phyloP scores from a whole-genome alignment of 2,888 invertebrate genomes.

The Capitulum mitella region DNA sequence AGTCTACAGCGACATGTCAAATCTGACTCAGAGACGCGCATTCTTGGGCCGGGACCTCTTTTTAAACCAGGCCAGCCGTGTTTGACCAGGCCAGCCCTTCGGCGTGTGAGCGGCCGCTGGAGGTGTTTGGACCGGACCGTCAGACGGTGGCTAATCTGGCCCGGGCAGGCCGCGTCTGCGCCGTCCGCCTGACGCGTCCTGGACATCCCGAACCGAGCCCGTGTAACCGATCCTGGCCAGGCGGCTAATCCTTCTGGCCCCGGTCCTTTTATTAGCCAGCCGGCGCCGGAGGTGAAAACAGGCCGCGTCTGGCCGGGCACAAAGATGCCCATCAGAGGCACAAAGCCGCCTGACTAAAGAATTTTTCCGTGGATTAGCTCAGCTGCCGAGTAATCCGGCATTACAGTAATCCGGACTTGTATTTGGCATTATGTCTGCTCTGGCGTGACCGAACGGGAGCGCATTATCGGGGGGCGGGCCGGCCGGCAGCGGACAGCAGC shows the following conservation, averaged over 20 bases:
- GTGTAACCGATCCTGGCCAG: not conserved
- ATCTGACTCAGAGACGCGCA: too few relatives aligned
- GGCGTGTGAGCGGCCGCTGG: too few relatives aligned
- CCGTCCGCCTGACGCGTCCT: too few relatives aligned
- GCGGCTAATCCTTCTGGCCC: constrained; percentile 14
- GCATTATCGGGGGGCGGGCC: not conserved
- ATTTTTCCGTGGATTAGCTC: not conserved
- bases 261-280: not conserved
- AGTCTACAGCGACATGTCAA: too few relatives aligned
- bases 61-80: too few relatives aligned
- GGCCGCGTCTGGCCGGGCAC: not conserved
- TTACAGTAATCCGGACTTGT: constrained; percentile 6
- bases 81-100: too few relatives aligned
- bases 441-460: not conserved
- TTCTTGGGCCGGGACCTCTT: too few relatives aligned
- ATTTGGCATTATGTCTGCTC: not conserved
- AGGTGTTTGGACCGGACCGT: too few relatives aligned
- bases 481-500: too few relatives aligned
- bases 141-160: too few relatives aligned
- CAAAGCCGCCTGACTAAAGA: not conserved
- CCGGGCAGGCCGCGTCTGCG: too few relatives aligned
- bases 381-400: not conserved
- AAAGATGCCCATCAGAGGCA: constrained; percentile 9
- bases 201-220: not conserved
- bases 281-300: not conserved